Conservation (phyloP, 2,888 invertebrate species). For the Blastobasis lacticolella region DNA sequence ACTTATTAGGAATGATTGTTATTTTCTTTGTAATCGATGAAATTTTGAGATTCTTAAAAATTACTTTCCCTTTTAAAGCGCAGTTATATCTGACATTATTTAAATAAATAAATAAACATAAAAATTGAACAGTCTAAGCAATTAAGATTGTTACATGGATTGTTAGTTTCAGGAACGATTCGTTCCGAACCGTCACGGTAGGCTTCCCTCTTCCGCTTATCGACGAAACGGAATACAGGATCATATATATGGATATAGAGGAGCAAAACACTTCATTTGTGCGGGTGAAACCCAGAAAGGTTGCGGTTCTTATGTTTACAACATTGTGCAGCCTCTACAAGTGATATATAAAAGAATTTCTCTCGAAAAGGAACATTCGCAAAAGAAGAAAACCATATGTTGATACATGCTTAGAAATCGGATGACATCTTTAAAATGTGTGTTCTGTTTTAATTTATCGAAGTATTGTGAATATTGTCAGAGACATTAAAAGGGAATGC, state of each 20-base stretch:
- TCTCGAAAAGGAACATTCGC: conserved; percentile 43
- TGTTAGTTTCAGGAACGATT: conserved; percentile 69
- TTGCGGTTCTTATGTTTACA: conserved; percentile 33
- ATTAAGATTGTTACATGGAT: conserved; percentile 16
- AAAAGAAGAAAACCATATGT: conserved; percentile 29
- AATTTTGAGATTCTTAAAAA: no score
- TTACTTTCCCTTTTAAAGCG: no score
- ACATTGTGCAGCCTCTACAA: conserved; percentile 42
- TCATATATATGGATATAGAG: conserved; percentile 59
- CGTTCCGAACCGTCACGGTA: conserved; percentile 57
- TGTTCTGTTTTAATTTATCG: no score
- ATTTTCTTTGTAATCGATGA: no score
- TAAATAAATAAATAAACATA: no score
- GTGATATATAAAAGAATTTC: conserved; percentile 29
- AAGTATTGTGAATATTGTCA: not conserved
- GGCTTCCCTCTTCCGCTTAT: conserved; percentile 53
- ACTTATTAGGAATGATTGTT: no score
- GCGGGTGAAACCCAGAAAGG: conserved; percentile 21
- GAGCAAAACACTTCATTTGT: conserved; percentile 51
- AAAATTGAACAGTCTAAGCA: no score
- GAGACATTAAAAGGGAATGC: conserved; percentile 11
- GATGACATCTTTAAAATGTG: no score
- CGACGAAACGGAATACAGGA: conserved; percentile 60
- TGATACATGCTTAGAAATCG: no score
- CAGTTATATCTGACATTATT: no score